Evolutionary conservation across 2,888 invertebrate species (phyloP), one percentile per base, ranked within the genome.

Genomic region (Germaria angustata): DNA sequence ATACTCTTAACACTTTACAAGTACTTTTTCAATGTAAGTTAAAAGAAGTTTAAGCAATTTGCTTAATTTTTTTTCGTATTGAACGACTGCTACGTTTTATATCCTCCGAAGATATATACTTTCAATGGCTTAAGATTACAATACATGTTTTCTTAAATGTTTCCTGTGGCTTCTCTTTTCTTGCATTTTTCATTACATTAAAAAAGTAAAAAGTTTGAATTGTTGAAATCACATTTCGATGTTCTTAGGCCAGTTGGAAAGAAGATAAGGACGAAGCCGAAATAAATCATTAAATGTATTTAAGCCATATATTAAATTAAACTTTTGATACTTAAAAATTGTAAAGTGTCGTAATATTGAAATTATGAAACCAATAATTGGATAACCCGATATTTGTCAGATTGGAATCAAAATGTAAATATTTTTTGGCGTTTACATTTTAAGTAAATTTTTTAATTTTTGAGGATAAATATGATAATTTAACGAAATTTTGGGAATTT

Each of bases 151-250:
- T 7, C n/a, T 51, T 51, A 2, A n/a, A 28, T 11, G n/a, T 24
- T 51, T 11, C 11, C 28, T 8, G 7, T 59, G n/a, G n/a, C n/a
- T n/a, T n/a, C n/a, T n/a, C n/a, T n/a, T n/a, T n/a, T n/a, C n/a
- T n/a, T n/a, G n/a, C n/a, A n/a, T 59, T 22, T 39, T 5, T 39
- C n/a, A 39, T 24, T 39, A 22, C 7, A n/a, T 24, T 24, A 39
- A 11, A 49, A 49, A 55, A 57, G n/a, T 34, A 5, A 63, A 22
- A 72, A 79, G 20, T 66, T 79, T 59, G 57, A 72, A 72, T 79
- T 72, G 65, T 66, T 49, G 65, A 72, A 79, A 59, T 59, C 34
- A 9, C 32, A n/a, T 51, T 79, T 55, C 39, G 39, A 13, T 57
- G 8, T 72, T 41, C 22, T 9, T n/a, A 65, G 51, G 36, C 2